phyloP scores from a whole-genome alignment of 2,888 invertebrate genomes.

The Scelioninae gen. 1 region DNA sequence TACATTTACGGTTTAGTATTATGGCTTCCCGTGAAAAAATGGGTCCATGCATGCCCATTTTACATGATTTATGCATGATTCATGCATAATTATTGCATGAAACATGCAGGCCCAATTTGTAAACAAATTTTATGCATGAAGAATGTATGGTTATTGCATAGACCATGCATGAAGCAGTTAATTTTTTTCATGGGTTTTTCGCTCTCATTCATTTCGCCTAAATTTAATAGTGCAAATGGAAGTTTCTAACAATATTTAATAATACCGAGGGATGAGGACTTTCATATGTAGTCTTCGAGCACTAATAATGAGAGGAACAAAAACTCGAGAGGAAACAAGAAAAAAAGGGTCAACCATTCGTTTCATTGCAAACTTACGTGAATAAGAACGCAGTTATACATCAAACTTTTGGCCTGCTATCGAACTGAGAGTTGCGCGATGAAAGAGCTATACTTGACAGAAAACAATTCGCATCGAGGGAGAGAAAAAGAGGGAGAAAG shows the following conservation, averaged over 20 bases:
- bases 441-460: slow-evolving; percentile 63
- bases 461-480: slow-evolving; percentile 59
- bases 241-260: slow-evolving; percentile 40
- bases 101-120: no score
- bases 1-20: slow-evolving; percentile 29
- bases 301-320: slow-evolving; percentile 18
- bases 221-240: slow-evolving; percentile 28
- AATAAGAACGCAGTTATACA: slow-evolving; percentile 55
- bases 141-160: no score
- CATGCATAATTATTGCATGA: no score
- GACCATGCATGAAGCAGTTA: no score
- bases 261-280: slow-evolving; percentile 12
- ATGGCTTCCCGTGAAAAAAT: no score
- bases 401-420: slow-evolving; percentile 58
- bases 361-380: slow-evolving; percentile 57
- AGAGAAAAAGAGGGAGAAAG: neutral
- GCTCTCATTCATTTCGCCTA: slow-evolving; percentile 13
- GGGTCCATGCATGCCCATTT: no score
- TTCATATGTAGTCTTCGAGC: slow-evolving; percentile 36
- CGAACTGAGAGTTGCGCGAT: slow-evolving; percentile 47
- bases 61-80: no score
- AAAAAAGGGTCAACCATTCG: slow-evolving; percentile 34
- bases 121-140: no score
- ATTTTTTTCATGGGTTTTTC: no score
- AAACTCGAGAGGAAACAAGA: neutral